Conservation (phyloP, 92 coral and sea anemone genomes). For the Siderastrea siderea region DNA sequence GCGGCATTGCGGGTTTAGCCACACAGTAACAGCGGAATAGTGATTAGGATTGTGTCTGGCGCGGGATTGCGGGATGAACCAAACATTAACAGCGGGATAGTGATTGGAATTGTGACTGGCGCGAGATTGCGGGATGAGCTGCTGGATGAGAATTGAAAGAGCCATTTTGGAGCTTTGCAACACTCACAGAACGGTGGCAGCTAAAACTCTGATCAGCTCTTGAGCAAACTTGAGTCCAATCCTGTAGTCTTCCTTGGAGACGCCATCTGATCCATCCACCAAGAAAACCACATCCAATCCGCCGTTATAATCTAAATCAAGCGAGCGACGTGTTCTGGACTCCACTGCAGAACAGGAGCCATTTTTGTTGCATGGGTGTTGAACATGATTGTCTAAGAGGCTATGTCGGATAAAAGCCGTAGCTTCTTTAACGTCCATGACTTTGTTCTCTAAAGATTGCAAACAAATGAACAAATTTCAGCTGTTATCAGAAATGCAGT, state of each 20-base stretch:
- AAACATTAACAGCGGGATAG: too few species aligned
- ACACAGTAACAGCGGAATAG: too few species aligned
- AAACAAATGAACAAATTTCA: not conserved
- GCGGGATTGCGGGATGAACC: not conserved
- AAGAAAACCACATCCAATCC: constrained; percentile 81
- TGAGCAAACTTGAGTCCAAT: constrained; percentile 82
- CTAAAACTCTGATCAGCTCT: constrained; percentile 61
- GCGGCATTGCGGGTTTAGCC: too few species aligned
- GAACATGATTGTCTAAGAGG: constrained; percentile 27
- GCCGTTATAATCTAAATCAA: constrained; percentile 64
- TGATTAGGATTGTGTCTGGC: too few species aligned
- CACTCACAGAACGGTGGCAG: constrained; percentile 42
- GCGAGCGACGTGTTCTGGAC: constrained; percentile 64
- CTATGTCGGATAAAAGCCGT: constrained; percentile 66
- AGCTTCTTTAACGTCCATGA: constrained; percentile 70
- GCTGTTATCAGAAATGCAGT: not conserved
- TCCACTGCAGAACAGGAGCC: constrained; percentile 45
- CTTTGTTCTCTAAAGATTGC: constrained; percentile 21
- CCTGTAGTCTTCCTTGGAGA: constrained; percentile 57
- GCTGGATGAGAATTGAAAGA: not conserved
- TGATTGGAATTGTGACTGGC: not conserved
- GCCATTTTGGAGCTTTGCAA: not conserved
- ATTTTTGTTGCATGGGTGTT: constrained; percentile 53
- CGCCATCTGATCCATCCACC: constrained; percentile 76
- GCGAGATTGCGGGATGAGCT: not conserved